Percentiles rank a stretch among this genome's conserved stretches.
These are phyloP conservation scores for Tethya wilhelma DNA, from an alignment of 37 sponge, comb jelly and placozoan species.

Conservation along the genomic window DNA sequence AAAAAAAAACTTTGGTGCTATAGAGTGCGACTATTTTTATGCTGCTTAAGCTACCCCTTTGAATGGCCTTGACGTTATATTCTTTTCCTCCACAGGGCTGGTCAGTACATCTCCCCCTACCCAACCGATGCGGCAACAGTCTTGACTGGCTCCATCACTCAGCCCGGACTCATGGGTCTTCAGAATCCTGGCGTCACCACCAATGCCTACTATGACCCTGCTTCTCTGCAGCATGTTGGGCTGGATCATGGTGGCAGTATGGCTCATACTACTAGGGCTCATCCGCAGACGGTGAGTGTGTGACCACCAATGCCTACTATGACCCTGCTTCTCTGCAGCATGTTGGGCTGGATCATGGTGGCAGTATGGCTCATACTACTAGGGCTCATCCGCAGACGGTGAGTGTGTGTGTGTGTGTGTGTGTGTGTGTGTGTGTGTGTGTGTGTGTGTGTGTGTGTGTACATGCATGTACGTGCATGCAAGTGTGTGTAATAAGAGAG, in stretches of 20 bases:
- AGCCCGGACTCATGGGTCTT: constrained; percentile 35
- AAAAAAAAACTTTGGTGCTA: background rate
- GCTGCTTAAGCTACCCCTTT: background rate
- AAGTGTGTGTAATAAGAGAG: too few relatives aligned
- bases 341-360: constrained; percentile 2
- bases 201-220: constrained; percentile 16
- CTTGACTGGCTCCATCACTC: constrained; percentile 31
- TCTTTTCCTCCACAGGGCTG: constrained; percentile 25
- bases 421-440: too few relatives aligned
- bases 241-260: background rate
- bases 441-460: too few relatives aligned
- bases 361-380: constrained; percentile 24
- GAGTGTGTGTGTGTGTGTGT: background rate
- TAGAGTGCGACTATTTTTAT: background rate
- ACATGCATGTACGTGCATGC: too few relatives aligned
- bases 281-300: constrained; percentile 59
- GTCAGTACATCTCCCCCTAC: constrained; percentile 54
- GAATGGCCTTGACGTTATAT: too few relatives aligned
- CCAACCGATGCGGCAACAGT: constrained; percentile 19
- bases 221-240: constrained; percentile 23
- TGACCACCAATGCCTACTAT: constrained; percentile 7
- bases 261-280: constrained; percentile 50
- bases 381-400: constrained; percentile 67
- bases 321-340: constrained; percentile 19
- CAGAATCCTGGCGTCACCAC: background rate